Conservation (phyloP, 2,888 invertebrate species). For the Listrodromus nycthemerus region DNA sequence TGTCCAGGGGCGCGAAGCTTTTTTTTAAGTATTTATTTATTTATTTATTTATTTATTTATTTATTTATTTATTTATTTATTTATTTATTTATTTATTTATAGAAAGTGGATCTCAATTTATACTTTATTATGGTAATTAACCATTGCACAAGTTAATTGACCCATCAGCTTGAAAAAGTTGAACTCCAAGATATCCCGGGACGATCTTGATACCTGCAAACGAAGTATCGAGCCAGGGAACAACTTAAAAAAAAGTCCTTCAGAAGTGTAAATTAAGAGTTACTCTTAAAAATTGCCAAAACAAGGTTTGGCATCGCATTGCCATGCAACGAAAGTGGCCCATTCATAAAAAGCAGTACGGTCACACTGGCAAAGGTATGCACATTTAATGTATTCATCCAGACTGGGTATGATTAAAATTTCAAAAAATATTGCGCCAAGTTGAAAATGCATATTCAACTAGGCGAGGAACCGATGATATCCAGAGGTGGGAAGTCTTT, state of each 20-base stretch:
- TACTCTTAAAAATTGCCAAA: not conserved
- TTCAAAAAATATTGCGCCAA: no score
- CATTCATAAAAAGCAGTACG: no score
- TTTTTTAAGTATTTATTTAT: not conserved
- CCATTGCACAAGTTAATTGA: constrained; percentile 53
- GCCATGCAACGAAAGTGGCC: no score
- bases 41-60: not conserved
- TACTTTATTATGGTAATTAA: not conserved
- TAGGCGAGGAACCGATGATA: no score
- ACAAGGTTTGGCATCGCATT: no score
- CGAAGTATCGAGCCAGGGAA: constrained; percentile 9
- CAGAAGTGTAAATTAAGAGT: not conserved
- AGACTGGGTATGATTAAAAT: no score
- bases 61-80: not conserved
- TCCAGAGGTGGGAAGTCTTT: not conserved
- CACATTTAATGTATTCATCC: no score
- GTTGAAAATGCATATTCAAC: no score
- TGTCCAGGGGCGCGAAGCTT: not conserved
- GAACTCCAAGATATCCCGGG: constrained; percentile 55
- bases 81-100: no score
- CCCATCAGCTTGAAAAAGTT: constrained; percentile 51
- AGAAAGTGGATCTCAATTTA: not conserved
- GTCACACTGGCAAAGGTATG: no score
- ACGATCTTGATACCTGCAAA: constrained; percentile 47
- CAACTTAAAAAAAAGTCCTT: constrained; percentile 32